These are phyloP conservation scores for Colaptes auratus DNA, from an alignment of 2,113 vertebrate genomes.

Conservation along the genomic window DNA sequence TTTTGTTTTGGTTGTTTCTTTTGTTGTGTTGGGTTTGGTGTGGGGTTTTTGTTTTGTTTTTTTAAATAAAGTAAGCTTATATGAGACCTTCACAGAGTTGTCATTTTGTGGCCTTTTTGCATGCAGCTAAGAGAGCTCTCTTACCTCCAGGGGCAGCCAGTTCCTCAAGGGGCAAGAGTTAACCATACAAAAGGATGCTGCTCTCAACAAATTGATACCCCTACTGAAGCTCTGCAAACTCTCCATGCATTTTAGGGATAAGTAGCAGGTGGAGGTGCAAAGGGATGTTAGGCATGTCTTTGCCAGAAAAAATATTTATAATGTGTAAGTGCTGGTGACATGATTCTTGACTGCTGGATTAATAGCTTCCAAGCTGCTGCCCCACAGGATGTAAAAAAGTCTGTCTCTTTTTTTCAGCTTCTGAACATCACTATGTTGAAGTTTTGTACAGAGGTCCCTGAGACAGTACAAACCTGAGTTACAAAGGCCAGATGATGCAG, in stretches of 20 bases:
- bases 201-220: not conserved
- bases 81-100: not conserved
- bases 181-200: not conserved
- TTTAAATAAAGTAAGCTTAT: not conserved
- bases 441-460: not conserved
- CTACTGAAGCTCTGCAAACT: not conserved
- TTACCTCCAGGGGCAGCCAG: not conserved
- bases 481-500: not conserved
- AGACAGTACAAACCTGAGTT: not conserved
- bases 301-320: not conserved
- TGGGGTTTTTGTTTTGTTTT: not conserved
- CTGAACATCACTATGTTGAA: not conserved
- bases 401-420: not conserved
- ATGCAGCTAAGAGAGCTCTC: not conserved
- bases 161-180: not conserved
- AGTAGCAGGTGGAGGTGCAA: not conserved
- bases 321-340: not conserved
- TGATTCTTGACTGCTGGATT: not conserved
- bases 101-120: not conserved
- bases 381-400: not conserved
- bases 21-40: too few relatives aligned
- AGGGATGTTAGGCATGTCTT: not conserved
- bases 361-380: not conserved
- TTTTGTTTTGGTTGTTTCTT: not conserved
- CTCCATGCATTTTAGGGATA: not conserved